These are phyloP conservation scores for Ursus arctos DNA, from an alignment of 2,113 vertebrate species.

Conservation along the genomic window DNA sequence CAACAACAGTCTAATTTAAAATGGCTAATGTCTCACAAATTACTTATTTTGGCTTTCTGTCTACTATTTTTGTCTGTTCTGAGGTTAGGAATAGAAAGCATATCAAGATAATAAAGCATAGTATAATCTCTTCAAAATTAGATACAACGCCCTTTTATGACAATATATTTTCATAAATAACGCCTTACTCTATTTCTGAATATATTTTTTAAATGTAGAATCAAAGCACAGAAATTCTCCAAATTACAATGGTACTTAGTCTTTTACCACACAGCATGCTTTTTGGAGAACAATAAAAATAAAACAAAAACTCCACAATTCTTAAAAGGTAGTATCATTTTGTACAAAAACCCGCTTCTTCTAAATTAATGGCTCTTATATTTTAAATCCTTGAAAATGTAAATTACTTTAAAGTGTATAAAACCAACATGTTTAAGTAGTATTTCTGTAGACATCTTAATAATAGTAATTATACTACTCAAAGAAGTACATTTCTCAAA, in stretches of 20 bases:
- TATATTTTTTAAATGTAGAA: slow-evolving; percentile 6
- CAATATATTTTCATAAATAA: slow-evolving; percentile 14
- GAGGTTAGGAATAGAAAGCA: slow-evolving; percentile 47
- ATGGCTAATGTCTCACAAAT: not conserved
- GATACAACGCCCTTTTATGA: not conserved
- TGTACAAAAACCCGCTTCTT: not conserved
- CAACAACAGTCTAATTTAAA: slow-evolving; percentile 3
- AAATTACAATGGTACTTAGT: slow-evolving; percentile 16
- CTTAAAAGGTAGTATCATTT: slow-evolving; percentile 52
- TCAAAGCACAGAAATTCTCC: not conserved
- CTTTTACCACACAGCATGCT: not conserved
- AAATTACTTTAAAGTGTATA: slow-evolving; percentile 50
- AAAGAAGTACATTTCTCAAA: slow-evolving; percentile 39
- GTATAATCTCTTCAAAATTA: slow-evolving; percentile 44
- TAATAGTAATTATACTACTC: not conserved
- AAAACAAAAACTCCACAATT: not conserved
- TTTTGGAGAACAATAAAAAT: slow-evolving; percentile 23
- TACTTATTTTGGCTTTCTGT: not conserved
- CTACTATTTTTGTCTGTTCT: slow-evolving; percentile 77
- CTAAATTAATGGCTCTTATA: slow-evolving; percentile 18
- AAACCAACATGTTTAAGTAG: not conserved
- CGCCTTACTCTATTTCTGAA: slow-evolving; percentile 21
- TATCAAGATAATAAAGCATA: slow-evolving; percentile 50
- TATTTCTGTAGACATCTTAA: not conserved
- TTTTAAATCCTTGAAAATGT: slow-evolving; percentile 38